phyloP scores from a whole-genome alignment of 2,113 vertebrate species.

The Pterophyllum scalare region DNA sequence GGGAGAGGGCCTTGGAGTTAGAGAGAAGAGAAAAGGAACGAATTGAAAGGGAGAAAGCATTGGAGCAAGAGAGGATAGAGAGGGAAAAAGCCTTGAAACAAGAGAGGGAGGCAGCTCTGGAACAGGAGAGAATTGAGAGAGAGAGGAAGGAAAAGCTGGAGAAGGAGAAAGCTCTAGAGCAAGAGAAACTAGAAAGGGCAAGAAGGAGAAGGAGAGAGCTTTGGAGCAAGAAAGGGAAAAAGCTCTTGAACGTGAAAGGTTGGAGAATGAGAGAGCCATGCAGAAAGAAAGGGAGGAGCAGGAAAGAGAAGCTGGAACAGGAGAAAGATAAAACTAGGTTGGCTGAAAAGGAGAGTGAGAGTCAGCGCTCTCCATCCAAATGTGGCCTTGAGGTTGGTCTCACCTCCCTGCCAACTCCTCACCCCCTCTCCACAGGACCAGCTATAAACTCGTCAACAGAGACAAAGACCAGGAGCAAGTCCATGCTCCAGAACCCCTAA shows the following conservation, averaged over 20 bases:
- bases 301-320: slow-evolving; percentile 37
- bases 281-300: slow-evolving; percentile 47
- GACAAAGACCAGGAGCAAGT: slow-evolving; percentile 49
- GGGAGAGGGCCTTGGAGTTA: slow-evolving; percentile 19
- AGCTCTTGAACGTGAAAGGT: neutral
- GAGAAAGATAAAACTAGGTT: slow-evolving; percentile 62
- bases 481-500: slow-evolving; percentile 30
- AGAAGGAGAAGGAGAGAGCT: slow-evolving; percentile 39
- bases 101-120: slow-evolving; percentile 45
- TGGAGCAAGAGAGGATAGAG: slow-evolving; percentile 6
- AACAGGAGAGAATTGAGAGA: slow-evolving; percentile 32
- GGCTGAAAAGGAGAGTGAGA: slow-evolving; percentile 66
- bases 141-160: slow-evolving; percentile 38
- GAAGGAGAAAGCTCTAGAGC: slow-evolving; percentile 45
- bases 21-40: slow-evolving; percentile 46
- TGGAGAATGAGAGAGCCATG: slow-evolving; percentile 37
- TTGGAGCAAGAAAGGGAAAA: slow-evolving; percentile 21
- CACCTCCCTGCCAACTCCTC: slow-evolving; percentile 55
- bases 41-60: slow-evolving; percentile 27
- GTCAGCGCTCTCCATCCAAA: slow-evolving; percentile 69
- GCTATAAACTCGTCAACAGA: slow-evolving; percentile 56
- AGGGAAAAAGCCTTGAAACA: slow-evolving; percentile 21
- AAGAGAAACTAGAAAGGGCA: slow-evolving; percentile 50
- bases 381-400: slow-evolving; percentile 67
- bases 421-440: slow-evolving; percentile 55